phyloP scores from a whole-genome alignment of 2,888 invertebrate genomes.

The Drosophila robusta region DNA sequence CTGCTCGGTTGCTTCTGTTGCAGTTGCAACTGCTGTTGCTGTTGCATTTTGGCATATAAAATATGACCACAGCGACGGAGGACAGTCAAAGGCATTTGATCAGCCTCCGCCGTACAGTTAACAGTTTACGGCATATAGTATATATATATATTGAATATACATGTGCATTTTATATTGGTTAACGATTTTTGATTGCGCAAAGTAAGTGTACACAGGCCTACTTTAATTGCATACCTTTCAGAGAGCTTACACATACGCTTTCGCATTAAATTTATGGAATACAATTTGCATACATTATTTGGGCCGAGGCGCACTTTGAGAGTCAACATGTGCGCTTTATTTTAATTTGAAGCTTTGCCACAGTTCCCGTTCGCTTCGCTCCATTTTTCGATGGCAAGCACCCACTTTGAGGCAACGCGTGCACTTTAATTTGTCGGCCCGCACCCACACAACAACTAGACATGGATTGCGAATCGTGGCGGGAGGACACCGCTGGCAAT shows the following conservation, averaged over 20 bases:
- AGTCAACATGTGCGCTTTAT: conserved; percentile 36
- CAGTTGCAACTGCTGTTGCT: conserved; percentile 18
- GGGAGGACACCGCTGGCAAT: conserved; percentile 29
- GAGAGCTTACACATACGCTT: conserved; percentile 10
- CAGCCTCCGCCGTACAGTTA: conserved; percentile 18
- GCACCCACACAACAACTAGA: conserved; percentile 20
- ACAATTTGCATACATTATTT: conserved; percentile 54
- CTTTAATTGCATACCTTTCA: conserved; percentile 64
- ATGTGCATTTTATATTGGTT: conserved; percentile 33
- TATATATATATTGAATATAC: conserved; percentile 9
- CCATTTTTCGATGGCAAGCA: conserved; percentile 21
- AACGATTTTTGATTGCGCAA: conserved; percentile 40
- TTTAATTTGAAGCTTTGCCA: conserved; percentile 33
- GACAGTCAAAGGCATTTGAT: conserved; percentile 55
- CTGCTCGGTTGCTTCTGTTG: conserved; percentile 17
- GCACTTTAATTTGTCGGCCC: conserved; percentile 57
- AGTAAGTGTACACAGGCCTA: conserved; percentile 14
- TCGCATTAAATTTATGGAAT: conserved; percentile 21
- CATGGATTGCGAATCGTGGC: conserved; percentile 22
- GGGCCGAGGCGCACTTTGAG: conserved; percentile 23
- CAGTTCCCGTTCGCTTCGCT: conserved; percentile 7
- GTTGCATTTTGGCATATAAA: conserved; percentile 26
- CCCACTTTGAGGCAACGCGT: conserved; percentile 33
- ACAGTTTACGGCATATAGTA: conserved; percentile 1
- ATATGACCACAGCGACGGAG: conserved; percentile 24